A percentile compares a stretch with the other conserved stretches of the same genome.
Evolutionary conservation across 1,140 invertebrate genomes (phyloP).

Genomic region (Lucilia sericata): DNA sequence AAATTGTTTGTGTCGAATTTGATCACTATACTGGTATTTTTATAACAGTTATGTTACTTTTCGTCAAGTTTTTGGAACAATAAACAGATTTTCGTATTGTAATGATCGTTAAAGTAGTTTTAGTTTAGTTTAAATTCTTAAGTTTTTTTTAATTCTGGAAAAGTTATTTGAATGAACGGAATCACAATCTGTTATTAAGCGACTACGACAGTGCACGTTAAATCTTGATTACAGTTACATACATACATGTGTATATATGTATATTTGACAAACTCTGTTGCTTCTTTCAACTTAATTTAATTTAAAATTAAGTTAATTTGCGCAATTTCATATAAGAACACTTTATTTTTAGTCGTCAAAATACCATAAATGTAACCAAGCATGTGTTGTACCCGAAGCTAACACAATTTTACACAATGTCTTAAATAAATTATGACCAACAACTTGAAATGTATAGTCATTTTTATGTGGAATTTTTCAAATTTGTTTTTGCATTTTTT

Average conservation of each 20-base stretch:
- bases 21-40: no score
- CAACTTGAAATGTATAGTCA: constrained; percentile 35
- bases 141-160: no score
- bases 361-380: not conserved
- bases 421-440: constrained; percentile 38
- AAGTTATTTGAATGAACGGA: no score
- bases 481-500: not conserved
- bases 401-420: not conserved
- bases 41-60: no score
- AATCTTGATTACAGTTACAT: not conserved
- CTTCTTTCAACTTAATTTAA: not conserved
- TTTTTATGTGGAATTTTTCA: constrained; percentile 20
- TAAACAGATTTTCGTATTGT: no score
- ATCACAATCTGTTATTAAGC: not conserved
- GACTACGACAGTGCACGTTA: not conserved
- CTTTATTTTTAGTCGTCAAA: not conserved
- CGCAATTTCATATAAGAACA: not conserved
- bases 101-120: no score
- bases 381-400: not conserved
- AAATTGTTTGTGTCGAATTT: no score
- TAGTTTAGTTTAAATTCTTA: no score
- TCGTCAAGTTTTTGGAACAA: no score
- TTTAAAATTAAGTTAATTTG: not conserved
- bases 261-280: no score
- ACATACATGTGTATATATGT: no score